These are phyloP conservation scores for Hofmannophila pseudospretella DNA, from an alignment of 2,888 invertebrate species.

Conservation along the genomic window DNA sequence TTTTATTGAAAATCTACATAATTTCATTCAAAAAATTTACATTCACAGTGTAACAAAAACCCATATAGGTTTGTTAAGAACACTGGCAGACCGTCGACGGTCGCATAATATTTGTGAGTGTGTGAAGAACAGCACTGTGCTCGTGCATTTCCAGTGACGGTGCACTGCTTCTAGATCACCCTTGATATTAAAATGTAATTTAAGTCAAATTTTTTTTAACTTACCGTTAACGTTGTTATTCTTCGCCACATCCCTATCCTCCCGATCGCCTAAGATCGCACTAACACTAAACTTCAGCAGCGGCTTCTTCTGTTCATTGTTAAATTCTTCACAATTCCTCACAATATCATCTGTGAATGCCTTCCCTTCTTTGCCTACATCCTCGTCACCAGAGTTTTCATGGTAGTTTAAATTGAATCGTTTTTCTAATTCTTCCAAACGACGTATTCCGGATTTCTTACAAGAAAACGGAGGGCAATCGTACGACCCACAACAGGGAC, in stretches of 20 bases:
- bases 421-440: slow-evolving; percentile 65
- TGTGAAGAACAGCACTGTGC: too few species aligned
- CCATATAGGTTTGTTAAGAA: too few species aligned
- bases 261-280: slow-evolving; percentile 87
- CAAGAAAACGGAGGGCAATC: slow-evolving; percentile 75
- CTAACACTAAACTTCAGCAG: slow-evolving; percentile 95
- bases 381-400: slow-evolving; percentile 63
- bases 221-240: slow-evolving; percentile 55
- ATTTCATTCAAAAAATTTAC: too few species aligned
- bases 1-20: too few species aligned
- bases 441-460: slow-evolving; percentile 61
- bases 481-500: slow-evolving; percentile 74
- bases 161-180: too few species aligned
- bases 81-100: too few species aligned
- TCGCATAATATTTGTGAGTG: too few species aligned
- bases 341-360: slow-evolving; percentile 60
- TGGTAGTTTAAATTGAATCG: slow-evolving; percentile 60
- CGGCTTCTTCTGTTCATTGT: slow-evolving; percentile 81
- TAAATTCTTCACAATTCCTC: slow-evolving; percentile 56
- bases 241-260: slow-evolving; percentile 41
- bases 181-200: too few species aligned
- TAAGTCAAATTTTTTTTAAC: too few species aligned
- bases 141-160: too few species aligned
- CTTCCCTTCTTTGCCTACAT: slow-evolving; percentile 32
- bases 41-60: too few species aligned